Evolutionary conservation across 2,797 vertebrate genomes (phyloP).

Genomic region (Dermochelys coriacea): DNA sequence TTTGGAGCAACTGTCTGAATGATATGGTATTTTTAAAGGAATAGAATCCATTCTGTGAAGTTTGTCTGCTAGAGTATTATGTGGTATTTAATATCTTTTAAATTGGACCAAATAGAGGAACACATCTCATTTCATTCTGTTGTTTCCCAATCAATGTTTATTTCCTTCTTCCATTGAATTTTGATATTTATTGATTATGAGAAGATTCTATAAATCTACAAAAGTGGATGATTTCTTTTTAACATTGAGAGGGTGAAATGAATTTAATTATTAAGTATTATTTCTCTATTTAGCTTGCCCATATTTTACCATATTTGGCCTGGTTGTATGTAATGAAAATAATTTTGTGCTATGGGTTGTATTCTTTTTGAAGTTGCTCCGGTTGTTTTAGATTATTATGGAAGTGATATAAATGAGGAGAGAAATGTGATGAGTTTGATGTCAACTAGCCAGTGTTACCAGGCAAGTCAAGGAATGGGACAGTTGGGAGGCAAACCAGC

Average conservation of each 20-base stretch:
- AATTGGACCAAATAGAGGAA: background rate
- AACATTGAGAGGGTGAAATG: background rate
- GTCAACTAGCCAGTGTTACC: background rate
- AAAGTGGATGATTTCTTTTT: background rate
- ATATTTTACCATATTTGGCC: background rate
- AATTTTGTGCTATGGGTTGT: background rate
- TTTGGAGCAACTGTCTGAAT: background rate
- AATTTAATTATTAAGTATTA: background rate
- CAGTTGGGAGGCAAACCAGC: background rate
- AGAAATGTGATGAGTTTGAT: background rate
- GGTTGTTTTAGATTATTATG: background rate
- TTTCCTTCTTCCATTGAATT: background rate
- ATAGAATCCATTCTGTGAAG: background rate
- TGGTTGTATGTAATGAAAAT: background rate
- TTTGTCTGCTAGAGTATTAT: accelerated
- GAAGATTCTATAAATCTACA: background rate
- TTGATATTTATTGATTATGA: background rate
- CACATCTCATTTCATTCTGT: background rate
- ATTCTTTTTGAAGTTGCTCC: background rate
- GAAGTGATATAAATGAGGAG: background rate
- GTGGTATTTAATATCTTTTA: background rate
- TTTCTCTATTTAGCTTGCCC: background rate
- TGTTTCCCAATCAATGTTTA: background rate
- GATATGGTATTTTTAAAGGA: background rate
- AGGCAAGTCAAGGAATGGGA: background rate